Percentiles rank a stretch among this genome's conserved stretches.
phyloP scores from a whole-genome alignment of 2,797 vertebrate genomes.

The Sebastes dallii region DNA sequence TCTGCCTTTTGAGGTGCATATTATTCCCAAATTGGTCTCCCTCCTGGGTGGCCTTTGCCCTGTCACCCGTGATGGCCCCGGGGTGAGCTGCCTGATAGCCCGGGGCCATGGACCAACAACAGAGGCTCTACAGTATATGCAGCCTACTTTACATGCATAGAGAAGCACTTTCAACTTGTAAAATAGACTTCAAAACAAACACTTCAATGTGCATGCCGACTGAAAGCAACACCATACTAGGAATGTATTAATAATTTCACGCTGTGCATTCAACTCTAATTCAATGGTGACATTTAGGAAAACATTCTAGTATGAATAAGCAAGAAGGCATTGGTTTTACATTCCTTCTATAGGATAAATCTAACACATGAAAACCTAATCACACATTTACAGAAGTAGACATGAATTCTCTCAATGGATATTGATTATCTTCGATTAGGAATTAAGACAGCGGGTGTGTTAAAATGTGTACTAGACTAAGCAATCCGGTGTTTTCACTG shows the following conservation, averaged over 20 bases:
- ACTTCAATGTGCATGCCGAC: background rate
- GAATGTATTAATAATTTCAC: constrained; percentile 4
- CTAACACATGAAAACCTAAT: background rate
- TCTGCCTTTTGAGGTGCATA: background rate
- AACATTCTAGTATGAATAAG: background rate
- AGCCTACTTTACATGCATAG: constrained; percentile 44
- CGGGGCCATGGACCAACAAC: constrained; percentile 39
- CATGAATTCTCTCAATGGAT: background rate
- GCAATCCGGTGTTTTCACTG: accelerated
- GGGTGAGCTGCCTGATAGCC: constrained; percentile 43
- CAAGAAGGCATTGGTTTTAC: background rate
- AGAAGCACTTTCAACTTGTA: constrained; percentile 37
- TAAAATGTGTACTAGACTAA: no score
- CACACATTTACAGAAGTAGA: no score
- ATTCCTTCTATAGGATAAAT: background rate
- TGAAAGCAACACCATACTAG: constrained; percentile 1
- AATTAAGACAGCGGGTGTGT: no score
- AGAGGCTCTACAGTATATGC: constrained; percentile 5
- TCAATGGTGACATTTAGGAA: background rate
- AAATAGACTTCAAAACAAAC: constrained; percentile 47
- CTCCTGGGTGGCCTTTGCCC: constrained; percentile 13
- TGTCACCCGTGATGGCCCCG: constrained; percentile 45
- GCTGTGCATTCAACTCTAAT: background rate
- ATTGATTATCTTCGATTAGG: background rate
- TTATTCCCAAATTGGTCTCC: background rate